Percentiles rank a stretch among this genome's conserved stretches.
phyloP scores from a whole-genome alignment of 1,140 invertebrate genomes.

The Spodoptera litura region DNA sequence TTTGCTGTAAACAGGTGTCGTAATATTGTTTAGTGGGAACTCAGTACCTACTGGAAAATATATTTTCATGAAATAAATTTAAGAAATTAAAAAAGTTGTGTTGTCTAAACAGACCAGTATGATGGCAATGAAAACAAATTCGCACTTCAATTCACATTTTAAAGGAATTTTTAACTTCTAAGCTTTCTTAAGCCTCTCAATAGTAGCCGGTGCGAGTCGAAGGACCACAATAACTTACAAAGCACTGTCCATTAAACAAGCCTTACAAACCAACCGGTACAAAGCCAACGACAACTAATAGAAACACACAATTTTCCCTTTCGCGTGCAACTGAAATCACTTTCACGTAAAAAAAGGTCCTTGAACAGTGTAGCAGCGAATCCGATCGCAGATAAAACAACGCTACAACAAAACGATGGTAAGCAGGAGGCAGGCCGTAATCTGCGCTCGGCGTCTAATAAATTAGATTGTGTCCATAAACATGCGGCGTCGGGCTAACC shows the following conservation, averaged over 20 bases:
- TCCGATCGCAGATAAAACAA: slow-evolving; percentile 39
- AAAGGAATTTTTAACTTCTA: too few species aligned
- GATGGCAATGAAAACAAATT: too few species aligned
- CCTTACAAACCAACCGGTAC: neutral
- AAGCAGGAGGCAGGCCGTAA: slow-evolving; percentile 55
- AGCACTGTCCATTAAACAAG: slow-evolving; percentile 10
- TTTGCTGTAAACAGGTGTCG: too few species aligned
- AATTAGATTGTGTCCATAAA: slow-evolving; percentile 63
- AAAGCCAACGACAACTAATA: slow-evolving; percentile 13
- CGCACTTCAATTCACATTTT: too few species aligned
- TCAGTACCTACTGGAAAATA: neutral
- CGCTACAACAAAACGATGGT: slow-evolving; percentile 41
- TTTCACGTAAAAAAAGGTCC: slow-evolving; percentile 35
- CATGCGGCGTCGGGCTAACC: slow-evolving; percentile 58
- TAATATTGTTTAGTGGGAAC: neutral
- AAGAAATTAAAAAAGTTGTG: too few species aligned
- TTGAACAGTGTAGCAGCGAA: slow-evolving; percentile 29
- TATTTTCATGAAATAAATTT: neutral
- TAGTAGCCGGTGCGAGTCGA: too few species aligned
- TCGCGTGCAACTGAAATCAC: slow-evolving; percentile 41
- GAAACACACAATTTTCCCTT: slow-evolving; percentile 40
- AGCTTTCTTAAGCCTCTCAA: too few species aligned
- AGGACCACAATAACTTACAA: too few species aligned
- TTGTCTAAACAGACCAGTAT: too few species aligned
- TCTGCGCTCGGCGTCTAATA: slow-evolving; percentile 59